These are phyloP conservation scores for Chromobotia macracanthus DNA, from an alignment of 2,797 vertebrate genomes.

Conservation along the genomic window DNA sequence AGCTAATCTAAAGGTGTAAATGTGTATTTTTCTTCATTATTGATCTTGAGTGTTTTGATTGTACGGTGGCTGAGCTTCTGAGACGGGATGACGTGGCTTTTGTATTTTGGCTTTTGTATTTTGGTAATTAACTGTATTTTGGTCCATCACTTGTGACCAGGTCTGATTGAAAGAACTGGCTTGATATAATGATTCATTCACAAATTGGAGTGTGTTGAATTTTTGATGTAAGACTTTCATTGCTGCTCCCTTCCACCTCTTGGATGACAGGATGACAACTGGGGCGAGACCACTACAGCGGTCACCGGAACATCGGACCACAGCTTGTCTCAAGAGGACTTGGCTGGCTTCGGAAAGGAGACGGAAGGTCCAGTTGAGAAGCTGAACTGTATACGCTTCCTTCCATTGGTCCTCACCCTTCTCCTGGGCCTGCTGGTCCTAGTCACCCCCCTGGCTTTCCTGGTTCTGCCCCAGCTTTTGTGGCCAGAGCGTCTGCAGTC, in stretches of 20 bases:
- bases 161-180: background rate
- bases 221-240: conserved; percentile 17
- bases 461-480: conserved; percentile 87
- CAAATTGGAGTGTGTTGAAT: background rate
- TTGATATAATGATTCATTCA: background rate
- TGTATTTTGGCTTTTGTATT: too few species aligned
- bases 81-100: too few species aligned
- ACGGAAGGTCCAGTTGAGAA: conserved; percentile 82
- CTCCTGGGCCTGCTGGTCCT: conserved; percentile 86
- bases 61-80: background rate
- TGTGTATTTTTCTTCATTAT: background rate
- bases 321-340: conserved; percentile 94
- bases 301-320: conserved; percentile 96
- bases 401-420: conserved; percentile 82
- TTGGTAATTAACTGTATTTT: too few species aligned
- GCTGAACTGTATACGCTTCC: conserved; percentile 82
- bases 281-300: conserved; percentile 96
- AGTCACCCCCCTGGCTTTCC: conserved; percentile 90
- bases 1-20: background rate
- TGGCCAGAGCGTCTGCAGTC: conserved; percentile 89
- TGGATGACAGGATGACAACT: conserved; percentile 91
- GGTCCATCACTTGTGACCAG: background rate
- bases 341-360: conserved; percentile 88
- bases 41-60: background rate
- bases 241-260: background rate